phyloP scores from a whole-genome alignment of 2,113 vertebrate genomes.

The Mus spicilegus region DNA sequence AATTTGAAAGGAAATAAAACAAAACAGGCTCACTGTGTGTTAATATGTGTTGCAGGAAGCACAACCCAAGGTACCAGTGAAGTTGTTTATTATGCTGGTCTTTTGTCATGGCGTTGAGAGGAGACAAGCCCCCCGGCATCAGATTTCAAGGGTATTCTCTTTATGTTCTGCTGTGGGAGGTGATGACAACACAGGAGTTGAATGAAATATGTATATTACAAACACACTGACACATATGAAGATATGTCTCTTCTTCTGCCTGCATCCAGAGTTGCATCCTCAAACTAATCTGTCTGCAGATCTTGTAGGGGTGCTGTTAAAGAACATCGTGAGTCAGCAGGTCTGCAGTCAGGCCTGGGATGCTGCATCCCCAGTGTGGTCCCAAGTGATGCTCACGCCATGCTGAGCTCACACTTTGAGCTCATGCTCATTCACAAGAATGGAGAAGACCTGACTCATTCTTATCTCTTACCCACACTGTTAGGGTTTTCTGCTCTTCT shows the following conservation, averaged over 20 bases:
- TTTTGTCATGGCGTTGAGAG: not conserved
- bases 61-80: too few species aligned
- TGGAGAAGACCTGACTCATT: not conserved
- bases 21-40: not conserved
- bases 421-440: too few species aligned
- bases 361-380: not conserved
- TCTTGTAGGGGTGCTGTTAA: not conserved
- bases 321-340: not conserved
- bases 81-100: not conserved
- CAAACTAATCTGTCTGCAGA: not conserved
- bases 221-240: not conserved
- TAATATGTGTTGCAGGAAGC: not conserved
- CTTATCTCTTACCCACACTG: not conserved
- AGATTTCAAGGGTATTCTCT: not conserved
- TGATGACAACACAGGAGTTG: not conserved
- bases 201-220: not conserved
- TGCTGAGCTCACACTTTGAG: not conserved
- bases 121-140: not conserved
- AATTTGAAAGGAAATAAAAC: not conserved
- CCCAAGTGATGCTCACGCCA: not conserved
- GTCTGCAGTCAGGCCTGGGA: not conserved
- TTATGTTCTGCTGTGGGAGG: not conserved
- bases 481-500: not conserved
- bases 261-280: not conserved
- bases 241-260: rapidly evolving